Evolutionary conservation across 2,113 vertebrate species (phyloP), one percentile per base, ranked within the genome.

Genomic region (Myiozetetes cayanensis): DNA sequence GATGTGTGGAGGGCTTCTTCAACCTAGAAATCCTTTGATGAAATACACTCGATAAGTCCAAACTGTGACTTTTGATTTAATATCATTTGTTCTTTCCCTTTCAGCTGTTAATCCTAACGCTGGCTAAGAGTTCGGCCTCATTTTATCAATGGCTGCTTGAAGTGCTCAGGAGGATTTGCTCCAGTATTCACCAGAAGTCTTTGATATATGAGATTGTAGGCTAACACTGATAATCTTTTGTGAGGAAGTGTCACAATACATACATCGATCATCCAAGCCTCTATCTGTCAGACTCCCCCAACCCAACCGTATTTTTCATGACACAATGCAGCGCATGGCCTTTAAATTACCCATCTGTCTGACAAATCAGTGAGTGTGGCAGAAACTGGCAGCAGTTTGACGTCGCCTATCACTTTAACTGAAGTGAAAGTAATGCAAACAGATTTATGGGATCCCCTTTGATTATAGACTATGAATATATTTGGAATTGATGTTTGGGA

Each of bases 341-440:
- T 98, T 98, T 96, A 98, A 97, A 97, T 98, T 97, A 95, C 96
- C 97, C 98, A 97, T 98, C 98, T 98, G 98, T 98, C 97, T 98
- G 95, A 97, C 96, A 97, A 97, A 98, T 96, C 96, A 96, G 93
- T 83, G 96, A 88, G 92, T 96, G 94, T 96, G 96, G 94, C 95
- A 97, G 96, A 93, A 97, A 97, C 93, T 97, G 96, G 91, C 97
- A 97, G 87, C 96, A 94, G 93, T 83, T 95, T 97, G 95, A 96
- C 86, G 53, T 90, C 76, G 81, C 94, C 94, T 96, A 95, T 97
- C 96, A 91, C 96, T 97, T 95, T 93, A 96, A 96, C 96, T 97
- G 95, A 92, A 97, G 97, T 96, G 97, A 96, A 98, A 98, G 96
- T 97, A 97, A 98, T 97, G 95, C 95, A 94, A 97, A 97, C 95